Base-by-base conservation (phyloP, 2,113 vertebrate genomes). In the Corynorhinus townsendii region DNA sequence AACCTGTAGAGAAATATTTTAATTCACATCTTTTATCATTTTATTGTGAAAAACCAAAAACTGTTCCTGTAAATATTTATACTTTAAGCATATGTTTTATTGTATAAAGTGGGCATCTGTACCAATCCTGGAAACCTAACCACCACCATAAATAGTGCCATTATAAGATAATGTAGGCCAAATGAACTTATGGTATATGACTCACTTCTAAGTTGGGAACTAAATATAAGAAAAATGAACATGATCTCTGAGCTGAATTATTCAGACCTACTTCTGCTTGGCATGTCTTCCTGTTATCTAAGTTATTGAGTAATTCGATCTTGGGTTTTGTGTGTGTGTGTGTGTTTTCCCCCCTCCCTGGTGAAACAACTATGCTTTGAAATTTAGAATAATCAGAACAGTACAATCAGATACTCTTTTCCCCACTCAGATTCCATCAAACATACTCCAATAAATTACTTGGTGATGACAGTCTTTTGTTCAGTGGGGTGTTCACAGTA, bases 361-460 rank as follows among this genome's bases (percentile, higher is more conserved):
- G 47, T 92, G 4, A 91, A 97, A 91, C 17, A 87, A 59, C 20
- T 80, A 84, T 76, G 38, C 40, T 93, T 94, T 95, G 92, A 95
- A 95, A 90, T 69, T 56, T 93, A 73, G 62, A 90, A 83, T 81
- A 56, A 94, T 77, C 40, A 88, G 33, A 72, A 81, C 12, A 92
- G 52, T 59, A 86, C 14, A 49, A 83, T 75, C 59, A 59, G 47
- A 66, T 62, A n/a, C 45, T 86, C 92, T 52, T 77, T 75, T 19
- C 79, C 86, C 93, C 43, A 85, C 59, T 87, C 66, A 84, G 72
- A 90, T 86, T 83, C 19, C 73, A 82, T 38, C 22, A 3, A 82
- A n/a, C 40, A 38, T 88, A 56, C 66, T 83, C 71, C 76, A 87
- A 86, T 83, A 76, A 79, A 81, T 87, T 93, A 86, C 69, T 59